A percentile compares a stretch with the other conserved stretches of the same genome.
Evolutionary conservation across 2,797 vertebrate genomes (phyloP).

Genomic region (Hipposideros larvatus): DNA sequence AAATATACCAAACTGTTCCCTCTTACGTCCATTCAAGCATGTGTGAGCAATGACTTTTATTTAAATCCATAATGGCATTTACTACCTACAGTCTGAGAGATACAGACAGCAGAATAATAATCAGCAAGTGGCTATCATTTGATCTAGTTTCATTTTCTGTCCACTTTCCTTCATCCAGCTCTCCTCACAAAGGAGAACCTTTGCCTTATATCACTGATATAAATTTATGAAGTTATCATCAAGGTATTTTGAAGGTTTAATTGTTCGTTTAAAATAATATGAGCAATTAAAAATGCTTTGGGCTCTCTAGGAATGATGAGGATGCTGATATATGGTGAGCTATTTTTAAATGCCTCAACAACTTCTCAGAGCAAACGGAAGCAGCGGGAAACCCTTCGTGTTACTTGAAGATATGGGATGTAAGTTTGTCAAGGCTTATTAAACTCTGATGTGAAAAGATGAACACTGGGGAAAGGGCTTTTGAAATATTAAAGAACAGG

Average conservation of each 20-base stretch:
- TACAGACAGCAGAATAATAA: slow-evolving; percentile 80
- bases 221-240: slow-evolving; percentile 76
- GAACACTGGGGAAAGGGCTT: slow-evolving; percentile 33
- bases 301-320: slow-evolving; percentile 60
- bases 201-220: slow-evolving; percentile 65
- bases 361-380: slow-evolving; percentile 52
- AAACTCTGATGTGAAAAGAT: slow-evolving; percentile 2
- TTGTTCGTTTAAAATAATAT: slow-evolving; percentile 77
- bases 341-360: slow-evolving; percentile 46
- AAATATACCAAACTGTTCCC: slow-evolving; percentile 73
- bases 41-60: slow-evolving; percentile 81
- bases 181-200: slow-evolving; percentile 59
- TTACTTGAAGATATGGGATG: slow-evolving; percentile 31
- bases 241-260: slow-evolving; percentile 74
- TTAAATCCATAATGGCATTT: slow-evolving; percentile 82
- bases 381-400: background rate
- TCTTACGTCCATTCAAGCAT: slow-evolving; percentile 63
- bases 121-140: slow-evolving; percentile 75
- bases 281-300: slow-evolving; percentile 67
- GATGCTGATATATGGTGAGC: background rate
- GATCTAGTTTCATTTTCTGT: slow-evolving; percentile 79
- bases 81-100: slow-evolving; percentile 79
- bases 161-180: slow-evolving; percentile 82
- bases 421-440: slow-evolving; percentile 59
- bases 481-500: slow-evolving; percentile 79